Conservation (phyloP, 2,797 vertebrate genomes). For the Gorsachius magnificus region DNA sequence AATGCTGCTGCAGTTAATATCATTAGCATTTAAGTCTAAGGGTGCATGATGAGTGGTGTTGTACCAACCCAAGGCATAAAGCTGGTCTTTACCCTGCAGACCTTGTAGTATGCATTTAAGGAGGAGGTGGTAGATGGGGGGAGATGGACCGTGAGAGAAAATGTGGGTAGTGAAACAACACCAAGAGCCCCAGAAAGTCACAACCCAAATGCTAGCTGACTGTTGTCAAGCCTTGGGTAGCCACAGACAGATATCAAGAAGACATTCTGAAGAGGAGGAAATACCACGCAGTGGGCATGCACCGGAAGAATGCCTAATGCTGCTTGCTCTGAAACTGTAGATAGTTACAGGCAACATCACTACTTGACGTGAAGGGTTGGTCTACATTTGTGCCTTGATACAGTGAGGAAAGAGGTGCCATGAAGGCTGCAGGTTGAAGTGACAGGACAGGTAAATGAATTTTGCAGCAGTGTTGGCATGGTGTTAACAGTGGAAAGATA, state of each 20-base stretch:
- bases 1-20: neutral
- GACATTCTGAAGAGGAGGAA: neutral
- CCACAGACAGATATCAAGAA: neutral
- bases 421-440: neutral
- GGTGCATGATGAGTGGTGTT: neutral
- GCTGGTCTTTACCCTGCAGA: neutral
- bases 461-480: neutral
- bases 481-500: neutral
- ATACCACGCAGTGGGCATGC: neutral
- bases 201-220: neutral
- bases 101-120: neutral
- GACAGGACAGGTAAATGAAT: neutral
- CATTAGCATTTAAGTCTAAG: neutral
- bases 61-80: neutral
- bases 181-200: neutral
- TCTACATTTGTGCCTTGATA: neutral
- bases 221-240: neutral
- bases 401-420: neutral
- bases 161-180: neutral
- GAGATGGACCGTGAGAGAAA: rapidly evolving
- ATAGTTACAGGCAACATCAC: neutral
- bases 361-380: neutral
- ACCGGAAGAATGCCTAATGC: rapidly evolving
- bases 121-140: neutral
- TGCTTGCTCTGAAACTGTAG: neutral